These are phyloP conservation scores for Stegodyphus dumicola DNA, from an alignment of 1,140 invertebrate genomes.

Conservation along the genomic window DNA sequence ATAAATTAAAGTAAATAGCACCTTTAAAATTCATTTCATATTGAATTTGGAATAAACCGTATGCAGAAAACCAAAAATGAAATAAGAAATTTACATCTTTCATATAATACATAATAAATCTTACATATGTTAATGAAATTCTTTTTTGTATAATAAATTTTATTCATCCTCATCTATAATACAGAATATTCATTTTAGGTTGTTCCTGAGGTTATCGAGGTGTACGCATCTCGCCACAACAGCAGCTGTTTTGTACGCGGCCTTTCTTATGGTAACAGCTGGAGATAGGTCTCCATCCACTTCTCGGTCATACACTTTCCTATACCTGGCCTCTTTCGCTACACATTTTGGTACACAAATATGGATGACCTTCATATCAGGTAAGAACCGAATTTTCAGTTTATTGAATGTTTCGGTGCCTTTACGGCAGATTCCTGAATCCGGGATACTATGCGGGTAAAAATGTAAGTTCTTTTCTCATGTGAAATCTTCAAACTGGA, in stretches of 20 bases:
- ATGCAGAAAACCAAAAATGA: neutral
- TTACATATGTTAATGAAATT: neutral
- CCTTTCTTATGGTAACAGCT: conserved; percentile 72
- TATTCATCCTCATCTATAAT: neutral
- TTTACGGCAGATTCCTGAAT: no score
- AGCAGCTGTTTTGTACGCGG: conserved; percentile 74
- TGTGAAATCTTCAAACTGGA: no score
- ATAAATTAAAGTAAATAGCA: neutral
- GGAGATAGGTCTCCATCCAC: conserved; percentile 66
- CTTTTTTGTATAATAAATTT: neutral
- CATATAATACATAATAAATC: no score
- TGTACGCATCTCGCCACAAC: conserved; percentile 80
- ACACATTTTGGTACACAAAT: conserved; percentile 84
- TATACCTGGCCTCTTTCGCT: conserved; percentile 80
- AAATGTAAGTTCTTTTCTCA: no score
- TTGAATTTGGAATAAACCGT: no score
- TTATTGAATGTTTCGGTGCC: neutral
- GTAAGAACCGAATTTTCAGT: conserved; percentile 67
- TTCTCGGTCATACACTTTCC: conserved; percentile 69
- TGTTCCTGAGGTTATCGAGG: conserved; percentile 77
- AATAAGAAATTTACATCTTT: no score
- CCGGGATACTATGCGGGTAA: no score
- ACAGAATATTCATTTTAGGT: conserved; percentile 70
- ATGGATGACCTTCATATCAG: conserved; percentile 90
- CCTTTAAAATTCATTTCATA: neutral